Evolutionary conservation across 2,888 invertebrate genomes (phyloP), one percentile per base, ranked within the genome.

Genomic region (Eristalis pertinax): DNA sequence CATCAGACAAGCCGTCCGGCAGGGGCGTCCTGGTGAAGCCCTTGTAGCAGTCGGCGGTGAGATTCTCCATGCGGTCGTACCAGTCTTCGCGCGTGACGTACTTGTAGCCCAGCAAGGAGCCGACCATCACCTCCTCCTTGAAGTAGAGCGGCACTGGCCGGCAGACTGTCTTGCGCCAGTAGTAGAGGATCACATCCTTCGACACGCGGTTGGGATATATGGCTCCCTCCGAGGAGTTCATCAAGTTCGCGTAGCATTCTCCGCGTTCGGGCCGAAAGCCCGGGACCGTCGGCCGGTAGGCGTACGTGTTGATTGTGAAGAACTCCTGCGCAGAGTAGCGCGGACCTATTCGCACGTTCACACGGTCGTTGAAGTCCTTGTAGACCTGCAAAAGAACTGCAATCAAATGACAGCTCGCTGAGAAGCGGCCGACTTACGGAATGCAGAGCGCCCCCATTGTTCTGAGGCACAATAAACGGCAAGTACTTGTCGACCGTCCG

Each of bases 191-290:
- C 26, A 95, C 94, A 11, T 94, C 92, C 88, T 94, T 95, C 0
- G 93, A 93, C 0, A 96, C 90, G 56, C 93, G 93, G 89, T 96
- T 96, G 0, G 94, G 94, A 89, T 94, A 94, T 0, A 92, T 89
- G 0, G 96, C 95, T 0, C 96, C 96, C 91, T 96, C 96, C 0
- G 96, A 95, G 0, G 96, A 94, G 5, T 95, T 95, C 29, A 92
- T 92, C 4, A 96, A 93, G 15, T 94, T 94, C 86, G 95, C 95
- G 77, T 94, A 94, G 90, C 95, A 95, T 1, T 90, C 91, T 89
- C 94, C 92, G 1, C 29, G 58, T 79, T 90, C 89, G 5, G 89
- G 89, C 8, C 94, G 93, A 90, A 94, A 95, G 84, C 94, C 94
- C 15, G 95, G 95, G 7, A 96, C 90, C 69, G 94, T 93, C 0